phyloP scores from a whole-genome alignment of 2,888 invertebrate genomes.

The Drosophila neonasuta region DNA sequence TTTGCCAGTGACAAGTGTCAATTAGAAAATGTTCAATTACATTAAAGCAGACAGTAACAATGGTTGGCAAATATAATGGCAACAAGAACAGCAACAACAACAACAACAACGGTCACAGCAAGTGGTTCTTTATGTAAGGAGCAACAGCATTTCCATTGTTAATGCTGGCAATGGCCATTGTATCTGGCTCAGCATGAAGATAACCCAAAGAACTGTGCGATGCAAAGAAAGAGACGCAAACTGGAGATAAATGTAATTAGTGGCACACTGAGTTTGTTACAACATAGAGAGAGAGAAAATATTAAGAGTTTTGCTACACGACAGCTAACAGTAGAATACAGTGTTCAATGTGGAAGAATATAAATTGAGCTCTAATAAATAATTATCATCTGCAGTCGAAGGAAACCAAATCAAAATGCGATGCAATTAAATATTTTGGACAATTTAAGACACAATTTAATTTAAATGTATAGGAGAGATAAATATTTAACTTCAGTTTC shows the following conservation, averaged over 20 bases:
- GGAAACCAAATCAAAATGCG: not conserved
- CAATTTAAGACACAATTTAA: not conserved
- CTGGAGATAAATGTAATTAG: slow-evolving; percentile 59
- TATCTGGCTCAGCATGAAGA: slow-evolving; percentile 45
- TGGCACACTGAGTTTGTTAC: slow-evolving; percentile 34
- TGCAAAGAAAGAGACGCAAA: not conserved
- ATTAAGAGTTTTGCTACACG: not conserved
- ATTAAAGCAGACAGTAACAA: slow-evolving; percentile 56
- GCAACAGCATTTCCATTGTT: slow-evolving; percentile 57
- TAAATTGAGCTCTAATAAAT: slow-evolving; percentile 29
- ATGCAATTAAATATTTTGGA: not conserved
- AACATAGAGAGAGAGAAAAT: slow-evolving; percentile 6
- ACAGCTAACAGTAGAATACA: not conserved
- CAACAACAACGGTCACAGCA: slow-evolving; percentile 34
- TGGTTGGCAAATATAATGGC: slow-evolving; percentile 30
- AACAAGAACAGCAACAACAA: slow-evolving; percentile 1
- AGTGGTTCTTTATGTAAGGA: slow-evolving; percentile 44
- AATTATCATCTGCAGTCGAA: not conserved
- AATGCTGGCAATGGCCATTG: slow-evolving; percentile 42
- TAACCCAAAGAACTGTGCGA: slow-evolving; percentile 16
- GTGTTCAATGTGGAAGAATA: not conserved
- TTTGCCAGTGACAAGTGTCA: slow-evolving; percentile 68
- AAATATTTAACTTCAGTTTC: not conserved
- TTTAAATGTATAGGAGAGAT: not conserved
- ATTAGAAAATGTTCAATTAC: slow-evolving; percentile 73